Conservation (phyloP, 2,888 invertebrate genomes). For the Phortica okadai region DNA sequence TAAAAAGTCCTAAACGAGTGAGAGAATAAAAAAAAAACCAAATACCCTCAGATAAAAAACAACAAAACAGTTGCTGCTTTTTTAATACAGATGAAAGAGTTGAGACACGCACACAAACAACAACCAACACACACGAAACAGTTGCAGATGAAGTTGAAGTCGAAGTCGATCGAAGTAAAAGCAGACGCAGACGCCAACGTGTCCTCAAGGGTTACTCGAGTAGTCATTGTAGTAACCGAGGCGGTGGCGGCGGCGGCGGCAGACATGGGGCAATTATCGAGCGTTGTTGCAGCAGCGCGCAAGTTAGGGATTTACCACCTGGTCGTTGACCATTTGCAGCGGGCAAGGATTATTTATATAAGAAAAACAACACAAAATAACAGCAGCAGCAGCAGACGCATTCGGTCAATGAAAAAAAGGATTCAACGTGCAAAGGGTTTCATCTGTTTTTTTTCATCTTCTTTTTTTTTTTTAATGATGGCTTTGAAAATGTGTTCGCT, state of each 20-base stretch:
- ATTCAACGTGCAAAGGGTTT: constrained; percentile 48
- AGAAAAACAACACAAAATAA: constrained; percentile 16
- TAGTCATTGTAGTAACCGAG: neutral
- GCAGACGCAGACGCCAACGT: constrained; percentile 25
- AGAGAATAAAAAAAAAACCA: constrained; percentile 33
- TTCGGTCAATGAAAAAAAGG: constrained; percentile 12
- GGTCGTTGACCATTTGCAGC: constrained; percentile 52
- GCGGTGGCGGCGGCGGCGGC: neutral
- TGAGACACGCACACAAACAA: constrained; percentile 26
- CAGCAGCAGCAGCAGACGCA: constrained; percentile 31
- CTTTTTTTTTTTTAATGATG: neutral
- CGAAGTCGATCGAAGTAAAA: constrained; percentile 61
- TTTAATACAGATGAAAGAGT: constrained; percentile 57
- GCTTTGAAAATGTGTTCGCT: neutral
- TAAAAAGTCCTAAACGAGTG: constrained; percentile 42
- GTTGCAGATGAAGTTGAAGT: constrained; percentile 56
- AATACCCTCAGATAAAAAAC: constrained; percentile 9
- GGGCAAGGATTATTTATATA: constrained; percentile 52
- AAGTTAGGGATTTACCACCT: constrained; percentile 67
- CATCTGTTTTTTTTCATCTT: neutral
- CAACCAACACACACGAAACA: constrained; percentile 20
- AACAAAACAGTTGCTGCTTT: constrained; percentile 38
- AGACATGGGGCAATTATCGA: constrained; percentile 11
- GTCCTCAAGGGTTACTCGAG: constrained; percentile 41
- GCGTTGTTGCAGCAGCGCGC: neutral